Base-by-base conservation (phyloP, 53 echinoderm and acorn worm species). In the Patiria pectinifera region DNA sequence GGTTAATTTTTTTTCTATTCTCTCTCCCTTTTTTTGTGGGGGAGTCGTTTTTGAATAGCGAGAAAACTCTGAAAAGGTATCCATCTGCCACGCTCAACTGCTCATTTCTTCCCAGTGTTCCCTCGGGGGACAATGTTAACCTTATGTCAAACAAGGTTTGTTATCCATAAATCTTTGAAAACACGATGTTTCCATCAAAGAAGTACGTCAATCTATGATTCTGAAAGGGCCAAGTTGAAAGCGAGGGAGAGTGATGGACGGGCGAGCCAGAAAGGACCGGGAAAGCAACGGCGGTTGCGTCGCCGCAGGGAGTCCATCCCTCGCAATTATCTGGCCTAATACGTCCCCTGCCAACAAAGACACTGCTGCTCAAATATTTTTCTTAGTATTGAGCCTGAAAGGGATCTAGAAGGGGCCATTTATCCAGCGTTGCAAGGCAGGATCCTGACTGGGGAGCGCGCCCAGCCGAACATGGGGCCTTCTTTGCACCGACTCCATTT, bases 81-180 rank as follows among this genome's bases (percentile, higher is more conserved):
- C 95, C 95, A 95, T 95, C 95, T 95, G 95, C 92, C 85, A 93
- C 85, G 92, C 87, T 95, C 91, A 92, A 92, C 63, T 92, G 93
- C 92, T 92, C 89, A 69, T 93, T 93, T 84, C 82, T 63, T 91
- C 72, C 63, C 82, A 48, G 21, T 44, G 48, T 25, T 93, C 91
- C 93, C 93, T 93, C 93, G 79, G 91, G 95, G 93, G 89, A 93
- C 95, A 95, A 95, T 95, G 95, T 95, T 95, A 95, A 95, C 95
- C 95, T 95, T 95, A 95, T 95, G 95, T 95, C 95, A 95, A 95
- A 95, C 95, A 95, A 89, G 95, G 95, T 93, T 95, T 95, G 95
- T 95, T 95, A 95, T 95, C 95, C 95, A 92, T 93, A 87, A 91
- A 95, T 94, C 94, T 92, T 92, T 87, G 63, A 80, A 82, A 89